These are phyloP conservation scores for Mechanitis messenoides DNA, from an alignment of 2,888 invertebrate genomes.

Conservation along the genomic window DNA sequence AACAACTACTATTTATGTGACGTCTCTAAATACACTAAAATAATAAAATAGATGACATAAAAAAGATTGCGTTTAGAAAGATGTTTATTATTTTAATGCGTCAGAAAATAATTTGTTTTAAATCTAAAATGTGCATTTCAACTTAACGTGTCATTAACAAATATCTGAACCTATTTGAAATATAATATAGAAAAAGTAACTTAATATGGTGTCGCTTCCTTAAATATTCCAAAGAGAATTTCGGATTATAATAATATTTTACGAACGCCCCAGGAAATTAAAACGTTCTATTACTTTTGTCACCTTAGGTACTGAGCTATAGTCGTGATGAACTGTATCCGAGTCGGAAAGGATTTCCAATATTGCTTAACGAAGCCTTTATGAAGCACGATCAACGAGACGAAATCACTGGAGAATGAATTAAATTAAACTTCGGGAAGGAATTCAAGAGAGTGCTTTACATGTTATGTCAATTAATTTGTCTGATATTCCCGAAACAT, in stretches of 20 bases:
- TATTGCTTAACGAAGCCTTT: conserved; percentile 25
- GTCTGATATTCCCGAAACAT: conserved; percentile 7
- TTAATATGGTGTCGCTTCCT: conserved; percentile 56
- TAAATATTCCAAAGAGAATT: conserved; percentile 56
- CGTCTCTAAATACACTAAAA: too few relatives aligned
- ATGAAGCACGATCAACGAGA: conserved; percentile 17
- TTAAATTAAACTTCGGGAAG: conserved; percentile 16
- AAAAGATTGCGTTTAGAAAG: too few relatives aligned
- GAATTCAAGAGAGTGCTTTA: conserved; percentile 13
- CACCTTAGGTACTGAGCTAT: conserved; percentile 32
- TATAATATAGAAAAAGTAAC: conserved; percentile 33
- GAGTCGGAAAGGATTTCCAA: conserved; percentile 21
- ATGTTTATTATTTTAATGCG: too few relatives aligned
- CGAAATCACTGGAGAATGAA: conserved; percentile 20
- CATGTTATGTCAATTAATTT: conserved; percentile 18
- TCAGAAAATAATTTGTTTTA: too few relatives aligned
- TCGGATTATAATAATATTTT: conserved; percentile 67
- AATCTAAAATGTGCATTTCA: not conserved
- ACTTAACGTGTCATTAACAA: conserved; percentile 9
- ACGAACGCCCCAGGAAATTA: conserved; percentile 62
- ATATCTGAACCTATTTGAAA: conserved; percentile 25
- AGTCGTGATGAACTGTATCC: conserved; percentile 9
- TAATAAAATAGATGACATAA: too few relatives aligned
- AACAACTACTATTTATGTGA: too few relatives aligned
- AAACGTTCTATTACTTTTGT: conserved; percentile 62